Evolutionary conservation across 2,888 invertebrate species (phyloP), one percentile per base, ranked within the genome.

Genomic region (Meghimatium bilineatum): DNA sequence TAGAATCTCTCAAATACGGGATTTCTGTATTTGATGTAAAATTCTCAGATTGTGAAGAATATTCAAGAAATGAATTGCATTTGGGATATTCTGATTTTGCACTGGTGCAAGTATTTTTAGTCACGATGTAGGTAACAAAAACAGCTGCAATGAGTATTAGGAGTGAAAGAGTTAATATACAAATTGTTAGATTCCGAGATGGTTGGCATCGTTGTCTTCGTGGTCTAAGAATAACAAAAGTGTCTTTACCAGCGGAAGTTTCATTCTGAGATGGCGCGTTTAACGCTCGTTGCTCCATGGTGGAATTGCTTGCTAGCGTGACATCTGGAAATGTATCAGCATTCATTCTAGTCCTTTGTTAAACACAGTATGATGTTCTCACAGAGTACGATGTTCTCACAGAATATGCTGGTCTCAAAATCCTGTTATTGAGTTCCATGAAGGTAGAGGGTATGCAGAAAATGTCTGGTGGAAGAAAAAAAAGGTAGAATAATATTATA

Each of bases 251-350:
- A 63, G n/a, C 60, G 34, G 60, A 38, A n/a, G 49, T 71, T 20
- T 69, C 66, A 29, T 63, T 79, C 20, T 60, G 72, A 36, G 2
- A 67, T 80, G 80, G 79, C 14, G 74, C 74, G 66, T 69, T 76
- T 44, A 60, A 78, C 26, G 44, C n/a, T 49, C 29, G 69, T 14
- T 76, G 82, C 60, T 80, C 82, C 38, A 84, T 84, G 20, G 79
- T 44, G 49, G 79, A 79, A 76, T 84, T 85, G 32, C 82, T 86
- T 17, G 87, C 87, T 12, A 87, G 66, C 20, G 87, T 87, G 66
- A 87, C 87, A 69, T 87, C 87, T 38, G 87, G 87, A 69, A 81
- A 87, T 36, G 79, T 83, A 10, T 86, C 86, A 20, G 69, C 76
- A 20, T 81, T 77, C 66, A 83, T 82, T 69, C 1, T 69, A 23